Conservation (phyloP, 2,888 invertebrate genomes). For the Drosophila birchii region DNA sequence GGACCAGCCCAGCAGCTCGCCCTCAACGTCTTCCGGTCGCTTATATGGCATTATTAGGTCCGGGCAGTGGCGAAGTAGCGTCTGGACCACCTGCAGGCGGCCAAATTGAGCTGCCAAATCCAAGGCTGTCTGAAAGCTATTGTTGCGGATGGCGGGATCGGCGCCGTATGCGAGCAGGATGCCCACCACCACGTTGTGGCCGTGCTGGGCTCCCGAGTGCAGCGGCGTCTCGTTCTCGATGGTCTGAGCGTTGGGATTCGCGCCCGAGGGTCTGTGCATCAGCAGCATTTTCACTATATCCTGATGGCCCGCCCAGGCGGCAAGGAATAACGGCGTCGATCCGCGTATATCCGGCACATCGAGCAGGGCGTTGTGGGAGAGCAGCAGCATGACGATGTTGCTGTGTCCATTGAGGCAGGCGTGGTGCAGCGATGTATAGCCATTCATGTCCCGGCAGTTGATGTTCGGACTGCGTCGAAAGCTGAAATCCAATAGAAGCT, state of each 20-base stretch:
- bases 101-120: slow-evolving; percentile 97
- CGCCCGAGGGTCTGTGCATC: slow-evolving; percentile 90
- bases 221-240: slow-evolving; percentile 93
- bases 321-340: slow-evolving; percentile 96
- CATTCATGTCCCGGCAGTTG: slow-evolving; percentile 96
- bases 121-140: slow-evolving; percentile 94
- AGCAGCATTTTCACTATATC: slow-evolving; percentile 94
- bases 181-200: slow-evolving; percentile 93
- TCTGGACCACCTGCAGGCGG: slow-evolving; percentile 92
- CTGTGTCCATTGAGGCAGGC: slow-evolving; percentile 97
- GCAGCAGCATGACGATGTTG: slow-evolving; percentile 92
- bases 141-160: slow-evolving; percentile 94
- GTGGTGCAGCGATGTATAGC: slow-evolving; percentile 96
- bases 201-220: slow-evolving; percentile 96
- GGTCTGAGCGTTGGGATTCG: slow-evolving; percentile 91
- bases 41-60: slow-evolving; percentile 87
- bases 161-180: slow-evolving; percentile 93
- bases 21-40: slow-evolving; percentile 25
- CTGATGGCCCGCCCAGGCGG: slow-evolving; percentile 96
- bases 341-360: slow-evolving; percentile 95
- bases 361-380: slow-evolving; percentile 92
- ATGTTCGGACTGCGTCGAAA: slow-evolving; percentile 94
- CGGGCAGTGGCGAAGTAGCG: slow-evolving; percentile 92
- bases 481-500: slow-evolving; percentile 84
- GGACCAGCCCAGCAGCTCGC: slow-evolving; percentile 47